phyloP scores from a whole-genome alignment of 2,797 vertebrate species.

The Microtus californicus region DNA sequence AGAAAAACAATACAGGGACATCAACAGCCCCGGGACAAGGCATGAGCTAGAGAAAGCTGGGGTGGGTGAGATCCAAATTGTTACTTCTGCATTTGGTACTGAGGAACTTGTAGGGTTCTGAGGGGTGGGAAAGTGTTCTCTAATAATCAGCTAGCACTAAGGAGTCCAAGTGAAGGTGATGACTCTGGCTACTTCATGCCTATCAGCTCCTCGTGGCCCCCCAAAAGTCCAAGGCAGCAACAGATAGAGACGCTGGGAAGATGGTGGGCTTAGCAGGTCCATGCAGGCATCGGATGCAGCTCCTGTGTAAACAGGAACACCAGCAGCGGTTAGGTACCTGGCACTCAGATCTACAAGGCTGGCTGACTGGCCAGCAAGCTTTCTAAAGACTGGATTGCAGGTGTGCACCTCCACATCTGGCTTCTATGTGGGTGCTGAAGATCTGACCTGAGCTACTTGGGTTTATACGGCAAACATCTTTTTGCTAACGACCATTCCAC shows the following conservation, averaged over 20 bases:
- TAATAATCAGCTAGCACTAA: background rate
- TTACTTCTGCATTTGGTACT: background rate
- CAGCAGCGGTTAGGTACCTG: background rate
- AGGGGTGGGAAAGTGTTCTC: background rate
- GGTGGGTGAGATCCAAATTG: background rate
- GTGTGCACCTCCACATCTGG: background rate
- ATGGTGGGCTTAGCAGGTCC: background rate
- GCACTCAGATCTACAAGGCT: background rate
- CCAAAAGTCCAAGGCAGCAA: background rate
- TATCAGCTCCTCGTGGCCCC: background rate
- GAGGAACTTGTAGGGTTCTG: background rate
- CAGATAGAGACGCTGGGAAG: background rate
- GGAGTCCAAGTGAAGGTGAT: background rate
- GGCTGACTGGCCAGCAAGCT: background rate
- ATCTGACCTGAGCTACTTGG: background rate
- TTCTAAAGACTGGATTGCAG: background rate
- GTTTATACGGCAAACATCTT: background rate
- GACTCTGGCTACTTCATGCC: background rate
- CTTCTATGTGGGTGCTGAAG: background rate
- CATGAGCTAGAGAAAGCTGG: conserved; percentile 20
- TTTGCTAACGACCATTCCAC: background rate
- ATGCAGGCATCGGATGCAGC: background rate
- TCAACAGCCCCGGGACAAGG: conserved; percentile 34
- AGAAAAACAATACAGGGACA: conserved; percentile 69
- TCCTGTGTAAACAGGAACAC: background rate